Evolutionary conservation across 1,140 invertebrate species (phyloP), one percentile per base, ranked within the genome.

Genomic region (Venustaconcha ellipsiformis): DNA sequence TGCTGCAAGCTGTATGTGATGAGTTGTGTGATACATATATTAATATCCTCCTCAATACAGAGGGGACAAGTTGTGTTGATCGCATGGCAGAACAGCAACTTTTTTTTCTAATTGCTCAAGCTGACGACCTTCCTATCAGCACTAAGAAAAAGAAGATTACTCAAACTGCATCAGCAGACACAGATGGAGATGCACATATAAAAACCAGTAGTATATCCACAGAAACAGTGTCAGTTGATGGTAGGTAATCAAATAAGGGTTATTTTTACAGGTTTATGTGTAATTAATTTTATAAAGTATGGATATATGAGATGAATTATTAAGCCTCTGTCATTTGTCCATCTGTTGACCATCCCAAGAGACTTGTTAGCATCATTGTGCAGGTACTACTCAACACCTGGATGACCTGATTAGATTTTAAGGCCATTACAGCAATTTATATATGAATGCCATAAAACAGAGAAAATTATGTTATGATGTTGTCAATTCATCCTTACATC

Each of bases 21-120:
- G 91, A 92, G 30, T 83, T 94, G 6, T 93, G 93, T 79, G 91
- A 92, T 66, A 92, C 89, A 17, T 94, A 94, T 80, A 90, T 93
- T 11, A 92, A 94, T 59, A 90, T 94, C 67, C 88, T 93, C 12
- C 82, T 92, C 8, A 92, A 94, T 74, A 90, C 88, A 68, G 91
- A 92, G 57, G 93, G 92, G 0, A 90, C 88, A 11, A 91, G 91
- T 0, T 89, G 90, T 14, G 89, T 92, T 1, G 93, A 94, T 75
- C 86, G 85, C 30, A 92, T 94, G 75, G 89, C 91, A 0, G 91
- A 93, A 70, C 91, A 92, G 70, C 92, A 93, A 13, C 91, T 94
- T 3, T 94, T 93, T 71, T 92, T 94, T 57, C 82, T 94, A 8
- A 91, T 93, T 4, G 92, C 93, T 0, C 92, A 93, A 74, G 92